These are phyloP conservation scores for Biston stratarius DNA, from an alignment of 2,888 invertebrate species.

Conservation along the genomic window DNA sequence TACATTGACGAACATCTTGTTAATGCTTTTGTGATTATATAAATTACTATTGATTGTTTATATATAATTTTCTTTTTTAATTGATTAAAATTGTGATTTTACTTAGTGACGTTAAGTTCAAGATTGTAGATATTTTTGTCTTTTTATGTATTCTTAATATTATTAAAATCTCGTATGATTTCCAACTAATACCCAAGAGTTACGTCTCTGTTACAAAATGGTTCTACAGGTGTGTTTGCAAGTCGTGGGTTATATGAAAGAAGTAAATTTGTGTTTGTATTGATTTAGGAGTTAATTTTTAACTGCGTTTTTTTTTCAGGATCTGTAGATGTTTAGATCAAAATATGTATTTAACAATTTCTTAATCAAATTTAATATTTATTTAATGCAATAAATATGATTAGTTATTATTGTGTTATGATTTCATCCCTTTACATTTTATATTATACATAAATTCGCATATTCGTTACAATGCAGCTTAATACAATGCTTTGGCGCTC, in stretches of 20 bases:
- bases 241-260: no score
- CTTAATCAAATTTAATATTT: constrained; percentile 44
- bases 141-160: no score
- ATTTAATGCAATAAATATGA: constrained; percentile 50
- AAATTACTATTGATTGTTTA: constrained; percentile 3
- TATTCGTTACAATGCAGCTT: no score
- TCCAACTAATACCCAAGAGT: no score
- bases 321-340: constrained; percentile 20
- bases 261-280: neutral
- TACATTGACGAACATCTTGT: constrained; percentile 19
- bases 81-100: neutral
- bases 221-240: no score
- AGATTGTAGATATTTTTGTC: no score
- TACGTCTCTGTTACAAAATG: no score
- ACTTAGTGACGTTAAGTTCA: neutral
- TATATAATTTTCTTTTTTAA: neutral
- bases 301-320: constrained; percentile 1
- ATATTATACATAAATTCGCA: no score
- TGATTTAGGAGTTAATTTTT: neutral
- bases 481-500: no score
- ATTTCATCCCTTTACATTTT: neutral
- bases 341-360: constrained; percentile 27
- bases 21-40: constrained; percentile 21
- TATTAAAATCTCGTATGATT: no score
- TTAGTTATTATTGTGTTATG: constrained; percentile 22